phyloP scores from a whole-genome alignment of 2,888 invertebrate species.

The Drosophila quinaria region DNA sequence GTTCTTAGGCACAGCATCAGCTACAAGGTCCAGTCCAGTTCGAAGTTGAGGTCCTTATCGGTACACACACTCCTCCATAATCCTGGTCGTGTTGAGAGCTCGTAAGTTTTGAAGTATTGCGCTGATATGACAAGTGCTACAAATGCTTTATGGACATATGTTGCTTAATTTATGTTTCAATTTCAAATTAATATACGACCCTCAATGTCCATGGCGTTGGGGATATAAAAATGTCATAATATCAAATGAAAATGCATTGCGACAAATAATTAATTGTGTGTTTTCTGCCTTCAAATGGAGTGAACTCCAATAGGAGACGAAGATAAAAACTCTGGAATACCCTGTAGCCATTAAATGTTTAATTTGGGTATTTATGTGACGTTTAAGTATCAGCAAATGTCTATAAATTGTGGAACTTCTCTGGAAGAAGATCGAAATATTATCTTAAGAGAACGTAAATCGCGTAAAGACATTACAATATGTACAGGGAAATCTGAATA shows the following conservation, averaged over 20 bases:
- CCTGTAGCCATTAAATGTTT: conserved; percentile 7
- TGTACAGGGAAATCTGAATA: no score
- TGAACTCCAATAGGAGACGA: conserved; percentile 3
- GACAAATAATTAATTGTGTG: conserved; percentile 72
- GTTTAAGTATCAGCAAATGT: neutral
- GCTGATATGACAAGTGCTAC: conserved; percentile 74
- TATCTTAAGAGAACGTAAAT: no score
- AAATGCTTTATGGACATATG: conserved; percentile 73
- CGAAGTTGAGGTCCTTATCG: conserved; percentile 57
- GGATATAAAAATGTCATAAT: conserved; percentile 77
- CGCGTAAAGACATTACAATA: no score
- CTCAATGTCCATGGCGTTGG: conserved; percentile 1
- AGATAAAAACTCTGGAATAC: conserved; percentile 24
- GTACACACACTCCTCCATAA: neutral
- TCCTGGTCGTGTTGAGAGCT: conserved; percentile 36
- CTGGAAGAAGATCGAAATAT: no score
- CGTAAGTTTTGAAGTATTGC: conserved; percentile 59
- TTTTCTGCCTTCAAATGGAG: conserved; percentile 13
- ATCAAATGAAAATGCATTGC: conserved; percentile 69
- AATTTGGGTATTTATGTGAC: neutral
- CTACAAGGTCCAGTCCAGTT: conserved; percentile 19
- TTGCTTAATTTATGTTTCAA: conserved; percentile 78
- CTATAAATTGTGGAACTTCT: neutral
- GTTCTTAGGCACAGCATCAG: conserved; percentile 28
- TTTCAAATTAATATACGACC: conserved; percentile 45